Percentiles rank a stretch among this genome's conserved stretches.
phyloP scores from a whole-genome alignment of 23 tunicate species.

The Oikopleura albicans region DNA sequence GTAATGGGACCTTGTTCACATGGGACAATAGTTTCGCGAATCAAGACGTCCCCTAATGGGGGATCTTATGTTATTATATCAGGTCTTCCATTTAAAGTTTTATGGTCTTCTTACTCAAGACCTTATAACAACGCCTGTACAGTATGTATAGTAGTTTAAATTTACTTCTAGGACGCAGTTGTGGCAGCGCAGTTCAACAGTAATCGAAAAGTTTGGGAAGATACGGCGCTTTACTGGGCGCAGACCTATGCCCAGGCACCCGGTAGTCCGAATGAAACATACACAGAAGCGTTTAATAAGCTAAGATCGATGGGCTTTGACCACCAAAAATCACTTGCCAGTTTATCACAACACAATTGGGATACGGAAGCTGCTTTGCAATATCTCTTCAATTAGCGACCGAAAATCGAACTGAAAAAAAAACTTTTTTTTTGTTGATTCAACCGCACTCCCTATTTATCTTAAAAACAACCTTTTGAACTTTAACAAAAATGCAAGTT shows the following conservation, averaged over 20 bases:
- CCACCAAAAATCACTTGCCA: not conserved
- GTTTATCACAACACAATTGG: slow-evolving; percentile 59
- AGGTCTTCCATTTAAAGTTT: too few species aligned
- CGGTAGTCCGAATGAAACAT: slow-evolving; percentile 24
- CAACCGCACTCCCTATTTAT: too few species aligned
- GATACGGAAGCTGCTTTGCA: slow-evolving; percentile 53
- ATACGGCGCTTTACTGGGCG: slow-evolving; percentile 83
- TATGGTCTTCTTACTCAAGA: too few species aligned
- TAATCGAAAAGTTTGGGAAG: slow-evolving; percentile 27
- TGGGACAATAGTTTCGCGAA: too few species aligned
- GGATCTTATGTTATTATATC: too few species aligned
- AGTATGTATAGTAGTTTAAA: not conserved
- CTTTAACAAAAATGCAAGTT: too few species aligned
- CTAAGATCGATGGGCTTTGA: slow-evolving; percentile 69
- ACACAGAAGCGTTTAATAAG: slow-evolving; percentile 31
- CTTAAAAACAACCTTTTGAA: too few species aligned
- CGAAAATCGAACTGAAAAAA: too few species aligned
- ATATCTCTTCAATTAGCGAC: slow-evolving; percentile 40
- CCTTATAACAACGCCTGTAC: too few species aligned
- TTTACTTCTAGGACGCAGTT: slow-evolving; percentile 38
- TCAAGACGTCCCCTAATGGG: too few species aligned
- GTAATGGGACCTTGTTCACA: too few species aligned
- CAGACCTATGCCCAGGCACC: slow-evolving; percentile 63
- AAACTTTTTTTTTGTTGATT: too few species aligned
- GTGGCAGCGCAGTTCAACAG: slow-evolving; percentile 73